Base-by-base conservation (phyloP, 2,113 vertebrate species). In the Syngnathus floridae region DNA sequence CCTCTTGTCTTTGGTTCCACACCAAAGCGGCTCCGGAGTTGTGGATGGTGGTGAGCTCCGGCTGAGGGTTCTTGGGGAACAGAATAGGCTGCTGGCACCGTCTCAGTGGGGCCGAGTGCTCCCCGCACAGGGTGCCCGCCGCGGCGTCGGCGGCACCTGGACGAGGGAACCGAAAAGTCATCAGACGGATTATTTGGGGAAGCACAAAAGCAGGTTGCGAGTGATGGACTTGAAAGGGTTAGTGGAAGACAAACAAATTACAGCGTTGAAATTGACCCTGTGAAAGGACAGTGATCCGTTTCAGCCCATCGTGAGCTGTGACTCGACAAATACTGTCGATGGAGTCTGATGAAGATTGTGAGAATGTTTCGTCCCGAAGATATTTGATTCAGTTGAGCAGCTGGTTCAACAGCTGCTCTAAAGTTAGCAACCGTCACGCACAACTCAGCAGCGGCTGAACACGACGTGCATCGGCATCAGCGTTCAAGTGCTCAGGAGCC, bases 71-170 rank as follows among this genome's bases (percentile, higher is more conserved):
- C 74, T 90, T 86, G 65, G 88, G 87, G 62, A 90, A 88, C 41
- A 88, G 83, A 35, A 88, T 82, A 19, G 90, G 85, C 74, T 91
- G 90, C 82, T 83, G 88, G 83, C 89, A 90, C 31, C 91, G 84
- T 72, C 91, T 91, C 51, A 92, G 83, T 4, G 91, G 91, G 74
- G 90, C 90, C 0, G 91, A 92, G 5, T 86, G 86, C 70, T 92
- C 91, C 0, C 91, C 91, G 26, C 91, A 91, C 65, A 92, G 75
- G 60, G 90, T 88, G 31, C 91, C 91, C 35, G 73, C 71, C 0
- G 91, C 81, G 0, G 80, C 64, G 16, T 56, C 54, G 0, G 4
- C 16, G 7, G 90, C 91, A 38, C 67, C 90, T 91, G 80, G 48
- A 3, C 5, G 21, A 51, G n/a, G n/a, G 7, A 51, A 51, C 48